These are phyloP conservation scores for Dendrolimus pini DNA, from an alignment of 2,888 invertebrate species.

Conservation along the genomic window DNA sequence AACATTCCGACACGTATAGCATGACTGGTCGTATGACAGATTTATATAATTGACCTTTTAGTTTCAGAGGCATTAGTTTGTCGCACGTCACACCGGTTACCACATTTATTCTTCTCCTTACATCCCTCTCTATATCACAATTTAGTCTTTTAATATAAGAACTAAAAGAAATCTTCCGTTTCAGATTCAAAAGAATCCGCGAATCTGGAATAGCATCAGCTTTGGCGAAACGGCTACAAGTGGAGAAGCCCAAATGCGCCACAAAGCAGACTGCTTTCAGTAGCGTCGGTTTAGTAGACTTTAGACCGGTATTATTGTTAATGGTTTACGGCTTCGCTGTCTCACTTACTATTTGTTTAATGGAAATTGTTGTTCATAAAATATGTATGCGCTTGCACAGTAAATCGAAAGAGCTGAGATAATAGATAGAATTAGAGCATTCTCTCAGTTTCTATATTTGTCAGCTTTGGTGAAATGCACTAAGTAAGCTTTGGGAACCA, in stretches of 20 bases:
- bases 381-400: conserved; percentile 15
- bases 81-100: too few relatives aligned
- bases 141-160: too few relatives aligned
- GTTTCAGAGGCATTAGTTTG: too few relatives aligned
- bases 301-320: conserved; percentile 55
- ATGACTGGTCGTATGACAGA: too few relatives aligned
- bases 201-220: conserved; percentile 73
- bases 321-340: conserved; percentile 51
- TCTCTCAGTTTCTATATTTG: neutral
- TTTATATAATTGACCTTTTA: too few relatives aligned
- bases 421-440: neutral
- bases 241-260: conserved; percentile 42
- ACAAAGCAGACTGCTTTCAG: conserved; percentile 44
- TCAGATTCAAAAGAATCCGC: conserved; percentile 69
- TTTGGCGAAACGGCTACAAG: conserved; percentile 30
- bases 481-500: neutral
- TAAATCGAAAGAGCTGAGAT: too few relatives aligned
- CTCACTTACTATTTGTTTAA: conserved; percentile 28
- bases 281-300: conserved; percentile 65
- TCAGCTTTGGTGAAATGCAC: neutral
- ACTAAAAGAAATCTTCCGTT: neutral
- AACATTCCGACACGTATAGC: too few relatives aligned
- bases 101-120: too few relatives aligned
- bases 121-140: too few relatives aligned
- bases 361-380: conserved; percentile 31